Base-by-base conservation (phyloP, 2,113 vertebrate genomes). In the Corythornis cristatus region DNA sequence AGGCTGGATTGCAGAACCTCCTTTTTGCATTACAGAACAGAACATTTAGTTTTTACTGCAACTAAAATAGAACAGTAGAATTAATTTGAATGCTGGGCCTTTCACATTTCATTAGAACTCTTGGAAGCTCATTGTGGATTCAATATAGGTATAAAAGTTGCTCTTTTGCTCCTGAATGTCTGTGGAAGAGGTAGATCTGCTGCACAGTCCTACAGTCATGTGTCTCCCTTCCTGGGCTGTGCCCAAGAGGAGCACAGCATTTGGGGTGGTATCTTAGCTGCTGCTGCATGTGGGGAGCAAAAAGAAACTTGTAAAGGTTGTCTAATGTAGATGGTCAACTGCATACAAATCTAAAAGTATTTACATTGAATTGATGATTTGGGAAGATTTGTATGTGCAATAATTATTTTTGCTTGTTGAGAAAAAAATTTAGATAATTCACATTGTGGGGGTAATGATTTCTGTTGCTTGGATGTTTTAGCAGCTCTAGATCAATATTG, bases 401-500 rank as follows among this genome's bases (percentile, higher is more conserved):
- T 75, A 78, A 50, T 84, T 83, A 6, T 17, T 89, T 68, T 76
- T 58, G 46, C 8, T 65, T 51, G 13, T 62, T 83, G 54, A 86
- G 42, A 70, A 76, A 68, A 77, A 65, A 77, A 60, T 12, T 5
- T 15, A 60, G 31, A 9, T 62, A 56, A 56, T 75, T 92, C 4
- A 22, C 22, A 3, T 42, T 64, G 40, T 5, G 33, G 26, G 33
- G 40, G 48, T 20, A 66, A 51, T 84, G 10, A 65, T 19, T 93
- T 90, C 9, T 51, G 5, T 74, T 70, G 42, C 72, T 79, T 73
- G 58, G 45, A 35, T 73, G 37, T 82, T 90, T 90, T 64, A 43
- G 58, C 91, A 88, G 71, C 84, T 92, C 71, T 95, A 83, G 50
- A 54, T 85, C 31, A 74, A 60, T 76, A 37, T 85, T 95, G 66